Evolutionary conservation across 2,113 vertebrate species (phyloP), one percentile per base, ranked within the genome.

Genomic region (Dermatemys mawii): DNA sequence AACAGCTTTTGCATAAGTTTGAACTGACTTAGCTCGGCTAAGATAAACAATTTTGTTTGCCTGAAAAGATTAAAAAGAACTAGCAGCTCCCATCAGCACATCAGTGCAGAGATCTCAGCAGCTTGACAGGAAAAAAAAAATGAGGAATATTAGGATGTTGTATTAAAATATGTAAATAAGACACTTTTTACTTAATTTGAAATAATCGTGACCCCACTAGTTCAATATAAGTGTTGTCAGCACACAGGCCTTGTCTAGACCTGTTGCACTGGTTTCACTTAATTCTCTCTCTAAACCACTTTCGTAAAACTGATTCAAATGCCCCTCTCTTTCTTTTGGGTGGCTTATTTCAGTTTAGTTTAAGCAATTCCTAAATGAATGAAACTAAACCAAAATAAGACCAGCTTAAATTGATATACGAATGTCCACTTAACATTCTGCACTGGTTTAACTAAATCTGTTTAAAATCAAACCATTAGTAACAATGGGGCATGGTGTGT

Each of bases 11-110:
- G n/a, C 13, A 21, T 35, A 57, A 76, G 54, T 73, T 93, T 92
- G 85, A 50, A 46, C 79, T 49, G 84, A 27, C 81, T 84, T 70
- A 87, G 50, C 83, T 95, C 51, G 57, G 70, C 32, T 54, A 78
- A 92, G 60, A 83, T 32, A 92, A 95, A 92, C 84, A 73, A 11
- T 83, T 92, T 83, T 76, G 55, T 86, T 94, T 91, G 75, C 84
- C 84, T 84, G 50, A 57, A 48, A 70, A 86, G 84, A 90, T 89
- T 50, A 88, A 89, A 89, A 81, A 95, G 84, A 85, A 93, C 22
- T 57, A 88, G 51, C 32, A 55, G 21, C 78, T 38, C 83, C 78
- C 16, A 49, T 48, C 50, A 54, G 83, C 41, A 87, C 44, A 21
- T 73, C 63, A 90, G 46, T 60, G 78, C 82, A 81, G 57, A 81